Evolutionary conservation across 2,888 invertebrate genomes (phyloP).

Genomic region (Diogma glabrata): DNA sequence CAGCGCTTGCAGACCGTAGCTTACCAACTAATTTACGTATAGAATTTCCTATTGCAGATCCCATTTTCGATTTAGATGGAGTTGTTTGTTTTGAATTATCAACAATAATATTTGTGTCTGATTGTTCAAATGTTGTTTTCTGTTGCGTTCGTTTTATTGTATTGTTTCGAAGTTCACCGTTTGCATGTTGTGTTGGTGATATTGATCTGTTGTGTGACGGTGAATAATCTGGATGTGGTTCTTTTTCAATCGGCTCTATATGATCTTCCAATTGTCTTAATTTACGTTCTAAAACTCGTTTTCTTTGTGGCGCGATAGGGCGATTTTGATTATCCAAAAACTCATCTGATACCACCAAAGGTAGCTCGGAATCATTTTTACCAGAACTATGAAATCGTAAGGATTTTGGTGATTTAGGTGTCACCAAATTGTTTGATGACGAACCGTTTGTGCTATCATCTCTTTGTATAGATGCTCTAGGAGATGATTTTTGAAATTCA

Average conservation of each 20-base stretch:
- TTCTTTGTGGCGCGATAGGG: slow-evolving; percentile 54
- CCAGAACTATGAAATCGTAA: slow-evolving; percentile 25
- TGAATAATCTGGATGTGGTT: slow-evolving; percentile 62
- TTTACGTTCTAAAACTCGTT: slow-evolving; percentile 45
- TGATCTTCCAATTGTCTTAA: not conserved
- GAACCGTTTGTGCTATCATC: slow-evolving; percentile 47
- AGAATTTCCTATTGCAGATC: slow-evolving; percentile 62
- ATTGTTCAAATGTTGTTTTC: slow-evolving; percentile 56
- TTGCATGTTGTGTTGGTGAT: slow-evolving; percentile 32
- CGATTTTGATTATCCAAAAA: slow-evolving; percentile 27
- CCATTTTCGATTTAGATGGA: slow-evolving; percentile 35
- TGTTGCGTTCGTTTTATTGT: slow-evolving; percentile 37
- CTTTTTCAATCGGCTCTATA: slow-evolving; percentile 28
- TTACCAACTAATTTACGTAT: slow-evolving; percentile 72
- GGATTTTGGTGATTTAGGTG: slow-evolving; percentile 42
- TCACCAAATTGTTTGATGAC: slow-evolving; percentile 45
- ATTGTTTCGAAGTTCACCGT: slow-evolving; percentile 21
- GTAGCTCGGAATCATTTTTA: slow-evolving; percentile 21
- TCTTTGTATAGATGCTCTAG: slow-evolving; percentile 41
- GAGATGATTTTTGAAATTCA: slow-evolving; percentile 33
- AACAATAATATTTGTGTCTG: slow-evolving; percentile 23
- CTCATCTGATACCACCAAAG: slow-evolving; percentile 19
- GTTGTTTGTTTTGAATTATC: slow-evolving; percentile 28
- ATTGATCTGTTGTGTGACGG: slow-evolving; percentile 41
- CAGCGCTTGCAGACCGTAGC: slow-evolving; percentile 62